Conservation (phyloP, 2,113 vertebrate genomes). For the Polypterus senegalus region DNA sequence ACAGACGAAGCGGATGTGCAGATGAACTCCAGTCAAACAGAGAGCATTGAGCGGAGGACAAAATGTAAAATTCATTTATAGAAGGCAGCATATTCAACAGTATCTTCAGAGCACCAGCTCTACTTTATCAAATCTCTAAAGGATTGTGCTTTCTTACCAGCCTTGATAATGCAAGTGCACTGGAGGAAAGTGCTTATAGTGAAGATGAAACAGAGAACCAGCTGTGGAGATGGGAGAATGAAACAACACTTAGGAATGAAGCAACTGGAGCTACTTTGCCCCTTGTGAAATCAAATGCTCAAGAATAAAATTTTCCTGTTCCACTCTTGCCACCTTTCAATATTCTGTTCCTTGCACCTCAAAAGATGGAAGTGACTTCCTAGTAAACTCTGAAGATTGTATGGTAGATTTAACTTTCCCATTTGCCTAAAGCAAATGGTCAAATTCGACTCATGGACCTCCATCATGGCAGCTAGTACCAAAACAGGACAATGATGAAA, state of each 20-base stretch:
- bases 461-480: neutral
- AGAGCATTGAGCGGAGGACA: no score
- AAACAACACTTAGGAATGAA: neutral
- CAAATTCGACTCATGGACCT: neutral
- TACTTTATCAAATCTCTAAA: neutral
- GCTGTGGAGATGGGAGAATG: neutral
- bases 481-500: neutral
- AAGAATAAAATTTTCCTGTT: neutral
- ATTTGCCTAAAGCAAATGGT: neutral
- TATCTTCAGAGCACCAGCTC: neutral
- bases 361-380: neutral
- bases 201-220: neutral
- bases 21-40: no score
- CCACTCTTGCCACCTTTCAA: neutral
- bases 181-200: neutral
- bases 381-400: neutral
- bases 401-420: neutral
- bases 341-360: neutral
- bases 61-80: no score
- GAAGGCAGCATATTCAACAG: neutral
- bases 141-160: neutral
- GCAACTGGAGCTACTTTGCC: neutral
- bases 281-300: neutral
- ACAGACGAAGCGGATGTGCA: no score
- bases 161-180: neutral